These are phyloP conservation scores for Conus betulinus DNA, from an alignment of 1,140 invertebrate species.

Conservation along the genomic window DNA sequence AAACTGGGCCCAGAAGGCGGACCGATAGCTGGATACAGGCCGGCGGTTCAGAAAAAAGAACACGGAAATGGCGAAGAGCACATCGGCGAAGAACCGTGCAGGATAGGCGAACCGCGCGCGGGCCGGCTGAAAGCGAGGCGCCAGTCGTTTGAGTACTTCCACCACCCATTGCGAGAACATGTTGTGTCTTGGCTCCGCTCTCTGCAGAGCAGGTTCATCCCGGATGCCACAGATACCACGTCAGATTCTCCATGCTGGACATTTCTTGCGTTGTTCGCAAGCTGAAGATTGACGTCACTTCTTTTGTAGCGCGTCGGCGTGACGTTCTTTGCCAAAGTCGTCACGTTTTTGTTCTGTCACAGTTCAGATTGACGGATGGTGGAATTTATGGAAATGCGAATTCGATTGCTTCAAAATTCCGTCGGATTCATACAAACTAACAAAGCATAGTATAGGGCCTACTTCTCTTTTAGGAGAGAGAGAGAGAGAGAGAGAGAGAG, in stretches of 20 bases:
- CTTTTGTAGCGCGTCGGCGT: too few relatives aligned
- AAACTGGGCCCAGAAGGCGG: not conserved
- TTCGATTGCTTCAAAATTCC: too few relatives aligned
- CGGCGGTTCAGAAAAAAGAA: slow-evolving; percentile 8
- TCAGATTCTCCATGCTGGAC: not conserved
- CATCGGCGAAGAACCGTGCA: not conserved
- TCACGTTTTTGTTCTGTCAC: too few relatives aligned
- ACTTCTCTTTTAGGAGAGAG: too few relatives aligned
- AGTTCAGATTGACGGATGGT: too few relatives aligned
- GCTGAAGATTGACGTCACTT: too few relatives aligned
- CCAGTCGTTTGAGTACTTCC: not conserved
- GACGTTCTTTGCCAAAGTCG: too few relatives aligned
- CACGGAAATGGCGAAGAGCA: not conserved
- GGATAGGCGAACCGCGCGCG: not conserved
- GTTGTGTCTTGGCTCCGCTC: not conserved
- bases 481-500: too few relatives aligned
- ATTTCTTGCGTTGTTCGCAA: not conserved
- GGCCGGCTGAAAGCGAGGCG: too few relatives aligned
- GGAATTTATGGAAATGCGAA: too few relatives aligned
- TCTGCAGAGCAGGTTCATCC: not conserved
- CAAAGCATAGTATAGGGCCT: too few relatives aligned
- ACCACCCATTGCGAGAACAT: slow-evolving; percentile 9
- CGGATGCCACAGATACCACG: not conserved
- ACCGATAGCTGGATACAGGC: not conserved
- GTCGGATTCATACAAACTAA: too few relatives aligned